Base-by-base conservation (phyloP, 2,888 invertebrate genomes). In the Drosophila cyrtoloma region DNA sequence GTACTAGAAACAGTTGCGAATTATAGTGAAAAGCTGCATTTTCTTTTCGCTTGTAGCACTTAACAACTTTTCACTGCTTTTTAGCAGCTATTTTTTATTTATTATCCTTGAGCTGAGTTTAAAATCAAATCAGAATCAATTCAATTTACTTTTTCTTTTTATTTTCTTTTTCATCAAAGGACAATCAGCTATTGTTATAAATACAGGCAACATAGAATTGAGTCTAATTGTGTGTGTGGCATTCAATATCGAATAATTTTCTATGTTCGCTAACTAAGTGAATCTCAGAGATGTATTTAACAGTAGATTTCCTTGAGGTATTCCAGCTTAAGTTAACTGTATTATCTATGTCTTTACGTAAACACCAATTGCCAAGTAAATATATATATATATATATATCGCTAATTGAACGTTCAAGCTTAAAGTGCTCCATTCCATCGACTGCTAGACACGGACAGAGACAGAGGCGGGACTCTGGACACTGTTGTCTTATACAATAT, bases 1-100 rank as follows among this genome's bases (percentile, higher is more conserved):
- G 3, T 9, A 10, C 14, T 57, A 10, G 3, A 58, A 58, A 52
- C 26, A 65, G 6, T 58, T 53, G 44, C 7, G 37, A 65, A 69
- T 65, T 47, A 5, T 37, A 37, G 22, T 3, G 3, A 10, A 57
- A 47, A 2, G 3, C 1, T n/a, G 28, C 1, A 16, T 4, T 33
- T 33, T 33, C 33, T 33, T 33, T 4, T 33, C 10, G 4, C 4
- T 35, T 35, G 14, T 4, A 33, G 37, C 5, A 53, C 14, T n/a
- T 9, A 14, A 22, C 32, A 30, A 26, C 1, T 26, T 55, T 9
- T 7, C 5, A 16, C 28, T 30, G 2, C 30, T 52, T 10, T 52
- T n/a, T 12, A 3, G n/a, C 9, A 33, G 32, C 3, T 53, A 5
- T 42, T n/a, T 42, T n/a, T 42, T n/a, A 42, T 42, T 42, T 19